These are phyloP conservation scores for Mormyrus hasselquistii DNA, from an alignment of 2,797 vertebrate species.

Conservation along the genomic window DNA sequence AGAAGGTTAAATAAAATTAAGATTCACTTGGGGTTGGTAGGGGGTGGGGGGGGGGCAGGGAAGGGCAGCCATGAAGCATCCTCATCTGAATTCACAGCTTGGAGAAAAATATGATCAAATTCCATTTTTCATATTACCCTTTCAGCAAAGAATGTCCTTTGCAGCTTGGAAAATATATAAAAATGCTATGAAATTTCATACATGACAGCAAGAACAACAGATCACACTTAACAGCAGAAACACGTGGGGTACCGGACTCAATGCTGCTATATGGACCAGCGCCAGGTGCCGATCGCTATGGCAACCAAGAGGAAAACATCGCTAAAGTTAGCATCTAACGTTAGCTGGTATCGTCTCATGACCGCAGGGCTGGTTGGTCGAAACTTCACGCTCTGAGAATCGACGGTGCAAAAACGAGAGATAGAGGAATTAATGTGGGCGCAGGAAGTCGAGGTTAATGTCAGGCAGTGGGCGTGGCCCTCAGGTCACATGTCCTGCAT, in stretches of 20 bases:
- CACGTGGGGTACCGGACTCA: neutral
- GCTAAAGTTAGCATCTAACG: neutral
- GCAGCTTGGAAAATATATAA: slow-evolving; percentile 71
- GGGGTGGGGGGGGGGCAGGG: neutral
- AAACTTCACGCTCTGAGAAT: neutral
- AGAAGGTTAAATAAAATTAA: slow-evolving; percentile 29
- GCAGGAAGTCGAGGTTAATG: neutral
- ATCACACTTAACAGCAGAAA: neutral
- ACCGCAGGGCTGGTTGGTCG: neutral
- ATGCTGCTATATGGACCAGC: neutral
- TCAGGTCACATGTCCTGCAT: neutral
- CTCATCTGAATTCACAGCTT: slow-evolving; percentile 29
- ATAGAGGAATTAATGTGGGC: neutral
- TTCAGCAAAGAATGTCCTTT: slow-evolving; percentile 75
- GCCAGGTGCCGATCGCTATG: neutral
- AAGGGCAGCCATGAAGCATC: slow-evolving; percentile 41
- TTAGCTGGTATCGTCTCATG: neutral
- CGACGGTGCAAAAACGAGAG: neutral
- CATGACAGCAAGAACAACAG: slow-evolving; percentile 38
- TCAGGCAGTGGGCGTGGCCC: neutral
- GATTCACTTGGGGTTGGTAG: neutral
- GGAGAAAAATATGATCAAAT: slow-evolving; percentile 16
- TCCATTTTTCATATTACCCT: slow-evolving; percentile 59
- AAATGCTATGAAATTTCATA: slow-evolving; percentile 52
- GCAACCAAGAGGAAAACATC: neutral